These are phyloP conservation scores for Scrobipalpa atriplicella DNA, from an alignment of 2,888 invertebrate species.

Conservation along the genomic window DNA sequence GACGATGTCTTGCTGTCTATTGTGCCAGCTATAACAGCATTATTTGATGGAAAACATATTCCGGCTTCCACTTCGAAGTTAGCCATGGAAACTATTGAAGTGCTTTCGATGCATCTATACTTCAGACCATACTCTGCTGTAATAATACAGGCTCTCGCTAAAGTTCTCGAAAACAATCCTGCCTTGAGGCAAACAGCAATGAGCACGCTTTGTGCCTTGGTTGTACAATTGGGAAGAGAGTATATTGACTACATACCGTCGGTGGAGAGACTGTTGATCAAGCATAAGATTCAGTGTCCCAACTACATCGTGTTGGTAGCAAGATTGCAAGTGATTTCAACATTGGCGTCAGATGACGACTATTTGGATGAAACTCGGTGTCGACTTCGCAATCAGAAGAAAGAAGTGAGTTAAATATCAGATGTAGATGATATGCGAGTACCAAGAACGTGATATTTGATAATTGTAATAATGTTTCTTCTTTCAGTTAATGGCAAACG, in stretches of 20 bases:
- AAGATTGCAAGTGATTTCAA: constrained; percentile 88
- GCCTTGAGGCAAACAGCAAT: constrained; percentile 91
- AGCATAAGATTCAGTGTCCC: constrained; percentile 89
- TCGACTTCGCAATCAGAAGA: constrained; percentile 86
- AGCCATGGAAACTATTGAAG: constrained; percentile 93
- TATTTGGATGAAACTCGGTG: constrained; percentile 85
- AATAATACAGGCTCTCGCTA: constrained; percentile 96
- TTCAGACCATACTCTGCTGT: constrained; percentile 96
- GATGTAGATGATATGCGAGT: not conserved
- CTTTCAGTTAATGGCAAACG: constrained; percentile 60
- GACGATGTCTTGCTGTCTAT: constrained; percentile 97
- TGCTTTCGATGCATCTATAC: constrained; percentile 93
- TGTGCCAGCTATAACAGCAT: constrained; percentile 95
- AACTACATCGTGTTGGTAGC: constrained; percentile 91
- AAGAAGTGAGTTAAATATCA: constrained; percentile 82
- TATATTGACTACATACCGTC: constrained; percentile 96
- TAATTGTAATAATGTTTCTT: not conserved
- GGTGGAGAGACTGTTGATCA: constrained; percentile 91
- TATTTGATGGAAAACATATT: constrained; percentile 94
- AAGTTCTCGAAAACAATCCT: constrained; percentile 91
- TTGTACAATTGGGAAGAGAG: constrained; percentile 94
- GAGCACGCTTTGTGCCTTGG: constrained; percentile 94
- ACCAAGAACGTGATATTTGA: not conserved
- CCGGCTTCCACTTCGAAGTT: constrained; percentile 89
- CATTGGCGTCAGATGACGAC: constrained; percentile 90